Evolutionary conservation across 1,140 invertebrate genomes (phyloP), one percentile per base, ranked within the genome.

Genomic region (Drosophila kikkawai): DNA sequence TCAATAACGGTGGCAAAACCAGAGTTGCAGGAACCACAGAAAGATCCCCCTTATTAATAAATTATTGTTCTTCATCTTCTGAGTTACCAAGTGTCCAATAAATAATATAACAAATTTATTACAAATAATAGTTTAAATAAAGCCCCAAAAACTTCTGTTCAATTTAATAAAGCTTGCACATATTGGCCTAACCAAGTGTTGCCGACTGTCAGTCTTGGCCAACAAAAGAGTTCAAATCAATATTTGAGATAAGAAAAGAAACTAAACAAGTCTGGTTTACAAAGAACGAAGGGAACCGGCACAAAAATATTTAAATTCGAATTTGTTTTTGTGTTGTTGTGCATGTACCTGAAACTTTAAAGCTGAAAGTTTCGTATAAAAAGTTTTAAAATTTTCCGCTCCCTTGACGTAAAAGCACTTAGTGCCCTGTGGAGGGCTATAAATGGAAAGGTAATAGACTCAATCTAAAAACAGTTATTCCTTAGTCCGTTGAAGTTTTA

Each of bases 181-280:
- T 60, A 61, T 61, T 63, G 60, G 29, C 17, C 3, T 64, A 63
- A 60, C 34, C 34, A 26, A 39, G 22, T 67, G 36, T 29, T 56
- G n/a, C 13, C 22, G 1, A 22, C 17, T 4, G 34, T 7, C 7
- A 7, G n/a, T 55, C 17, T 60, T 34, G 1, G n/a, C 29, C 7
- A 32, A 63, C 44, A 67, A 68, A 22, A 48, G 44, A 64, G 2
- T 32, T 26, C 13, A 8, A 50, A 47, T 36, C 19, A 69, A 69
- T 44, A 65, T 66, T 37, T 59, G 29, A 1, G 8, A 44, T 15
- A 53, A 51, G 8, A 50, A 51, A 29, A 34, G 7, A 17, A 45
- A 51, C 17, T 41, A 37, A 51, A 44, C 8, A 44, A 44, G 51
- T 55, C 19, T 55, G 51, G 22, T 17, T 34, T 6, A 7, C 26